Base-by-base conservation (phyloP, 2,888 invertebrate genomes). In the Andrena bucephala region DNA sequence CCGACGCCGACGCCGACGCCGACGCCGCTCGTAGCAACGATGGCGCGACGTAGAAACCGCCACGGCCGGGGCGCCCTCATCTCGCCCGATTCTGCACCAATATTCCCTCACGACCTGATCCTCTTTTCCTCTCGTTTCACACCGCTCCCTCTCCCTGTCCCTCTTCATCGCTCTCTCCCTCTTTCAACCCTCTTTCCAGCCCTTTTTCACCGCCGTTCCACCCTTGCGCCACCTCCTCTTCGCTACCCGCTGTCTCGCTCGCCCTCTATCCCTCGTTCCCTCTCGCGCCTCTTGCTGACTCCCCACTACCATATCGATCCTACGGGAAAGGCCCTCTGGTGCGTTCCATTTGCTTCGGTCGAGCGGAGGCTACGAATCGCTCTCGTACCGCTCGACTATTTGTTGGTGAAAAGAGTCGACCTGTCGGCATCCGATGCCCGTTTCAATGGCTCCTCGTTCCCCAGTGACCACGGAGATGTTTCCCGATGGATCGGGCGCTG, bases 281-380 rank as follows among this genome's bases (percentile, higher is more conserved):
- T 52, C 57, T 48, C 57, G 60, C 83, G 62, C 78, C 76, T 77
- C 77, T 70, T n/a, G 77, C 81, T 69, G 83, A 83, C 83, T 85
- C 90, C 90, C 91, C 89, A 85, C 90, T 84, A 87, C 87, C 79
- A 86, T 92, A 92, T 92, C 92, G 92, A 92, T 92, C 92, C 89
- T 89, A 85, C 85, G 85, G 87, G 88, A 84, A 85, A 89, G 85
- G 85, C 86, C 81, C 84, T 87, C 83, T 70, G 77, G 83, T 86
- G 87, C 84, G 87, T 90, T 89, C 88, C 85, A 88, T 84, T 90
- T 89, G 87, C 87, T 73, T 77, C 81, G 79, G 73, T 82, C 89
- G 81, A 87, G 79, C 85, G 77, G 77, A 85, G 88, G 80, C 81
- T 84, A 77, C 87, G 85, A 87, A 87, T 84, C 85, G 87, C 79